Conservation (phyloP, 2,888 invertebrate genomes). For the Penaeus monodon region DNA sequence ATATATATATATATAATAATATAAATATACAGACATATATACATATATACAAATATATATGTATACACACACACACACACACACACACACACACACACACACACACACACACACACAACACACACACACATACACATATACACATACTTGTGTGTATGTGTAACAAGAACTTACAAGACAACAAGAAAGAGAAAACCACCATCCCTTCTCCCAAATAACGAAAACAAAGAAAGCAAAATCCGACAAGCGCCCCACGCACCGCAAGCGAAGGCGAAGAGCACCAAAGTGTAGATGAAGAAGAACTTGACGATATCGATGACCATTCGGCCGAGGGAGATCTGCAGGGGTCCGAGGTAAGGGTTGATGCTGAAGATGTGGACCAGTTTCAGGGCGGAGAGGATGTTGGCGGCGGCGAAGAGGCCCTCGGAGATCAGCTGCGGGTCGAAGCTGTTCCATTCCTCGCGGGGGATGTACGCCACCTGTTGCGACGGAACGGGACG, state of each 20-base stretch:
- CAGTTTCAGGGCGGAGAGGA: conserved; percentile 78
- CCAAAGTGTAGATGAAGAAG: conserved; percentile 88
- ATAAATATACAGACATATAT: too few species aligned
- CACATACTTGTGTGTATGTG: too few species aligned
- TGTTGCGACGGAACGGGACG: conserved; percentile 13
- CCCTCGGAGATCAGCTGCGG: conserved; percentile 73
- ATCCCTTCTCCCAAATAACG: too few species aligned
- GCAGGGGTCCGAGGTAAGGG: conserved; percentile 91
- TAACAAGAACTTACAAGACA: too few species aligned
- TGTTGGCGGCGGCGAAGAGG: conserved; percentile 74
- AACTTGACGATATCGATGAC: conserved; percentile 87
- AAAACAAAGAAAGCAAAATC: background rate
- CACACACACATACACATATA: too few species aligned
- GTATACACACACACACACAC: too few species aligned
- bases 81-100: too few species aligned
- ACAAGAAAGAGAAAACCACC: too few species aligned
- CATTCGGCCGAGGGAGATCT: conserved; percentile 71
- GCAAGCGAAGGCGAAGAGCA: conserved; percentile 92
- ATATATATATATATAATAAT: too few species aligned
- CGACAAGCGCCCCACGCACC: conserved; percentile 74
- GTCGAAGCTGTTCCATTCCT: conserved; percentile 74
- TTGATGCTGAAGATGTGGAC: conserved; percentile 94
- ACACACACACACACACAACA: too few species aligned
- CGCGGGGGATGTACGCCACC: conserved; percentile 70
- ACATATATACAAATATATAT: too few species aligned